Evolutionary conservation across 2,888 invertebrate species (phyloP).

Genomic region (Scaptomyza caliginosa): DNA sequence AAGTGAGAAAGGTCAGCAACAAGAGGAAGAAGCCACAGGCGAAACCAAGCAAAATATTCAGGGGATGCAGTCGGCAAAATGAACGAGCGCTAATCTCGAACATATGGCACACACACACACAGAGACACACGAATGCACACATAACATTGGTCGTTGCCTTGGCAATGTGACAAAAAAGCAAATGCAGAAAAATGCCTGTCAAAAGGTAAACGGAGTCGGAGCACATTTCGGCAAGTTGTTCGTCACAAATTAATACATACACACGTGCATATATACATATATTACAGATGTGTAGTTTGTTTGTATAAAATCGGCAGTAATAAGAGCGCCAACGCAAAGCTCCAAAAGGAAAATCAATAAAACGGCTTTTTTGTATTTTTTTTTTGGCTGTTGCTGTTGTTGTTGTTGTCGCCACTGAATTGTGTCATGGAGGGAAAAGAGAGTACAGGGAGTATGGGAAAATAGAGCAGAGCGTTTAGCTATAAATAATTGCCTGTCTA

Average conservation of each 20-base stretch:
- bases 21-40: slow-evolving; percentile 14
- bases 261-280: slow-evolving; percentile 1
- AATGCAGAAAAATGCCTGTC: slow-evolving; percentile 50
- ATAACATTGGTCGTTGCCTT: slow-evolving; percentile 66
- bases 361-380: slow-evolving; percentile 43
- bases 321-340: slow-evolving; percentile 61
- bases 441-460: slow-evolving; percentile 43
- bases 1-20: slow-evolving; percentile 52
- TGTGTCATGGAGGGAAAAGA: slow-evolving; percentile 37
- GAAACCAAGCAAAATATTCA: slow-evolving; percentile 17
- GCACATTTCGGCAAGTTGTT: slow-evolving; percentile 36
- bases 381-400: slow-evolving; percentile 40
- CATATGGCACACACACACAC: slow-evolving; percentile 54
- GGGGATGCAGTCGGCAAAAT: slow-evolving; percentile 30
- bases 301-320: slow-evolving; percentile 39
- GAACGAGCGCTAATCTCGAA: slow-evolving; percentile 41
- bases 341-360: slow-evolving; percentile 63
- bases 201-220: slow-evolving; percentile 49
- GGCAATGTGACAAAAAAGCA: slow-evolving; percentile 72
- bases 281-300: slow-evolving; percentile 12
- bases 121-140: not conserved
- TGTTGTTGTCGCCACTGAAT: slow-evolving; percentile 27
- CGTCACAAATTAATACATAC: slow-evolving; percentile 15
- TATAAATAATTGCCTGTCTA: slow-evolving; percentile 32
- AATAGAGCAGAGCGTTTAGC: slow-evolving; percentile 47